Base-by-base conservation (phyloP, 1,140 invertebrate species). In the Cardiocondyla obscurior region DNA sequence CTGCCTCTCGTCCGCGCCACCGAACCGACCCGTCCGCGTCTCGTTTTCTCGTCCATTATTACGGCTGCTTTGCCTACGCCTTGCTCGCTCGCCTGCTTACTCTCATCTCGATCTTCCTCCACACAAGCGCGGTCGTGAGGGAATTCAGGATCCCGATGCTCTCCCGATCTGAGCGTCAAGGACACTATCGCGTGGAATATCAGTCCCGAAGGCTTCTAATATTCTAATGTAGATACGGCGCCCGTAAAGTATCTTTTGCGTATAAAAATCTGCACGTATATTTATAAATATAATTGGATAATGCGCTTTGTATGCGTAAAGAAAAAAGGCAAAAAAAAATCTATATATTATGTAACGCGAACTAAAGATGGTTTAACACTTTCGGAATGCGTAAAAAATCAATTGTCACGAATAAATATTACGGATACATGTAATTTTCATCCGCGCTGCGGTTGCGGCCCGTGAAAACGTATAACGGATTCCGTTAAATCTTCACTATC, bases 1-100 rank as follows among this genome's bases (percentile, higher is more conserved):
- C 36, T 69, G 73, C 69, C 81, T 49, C 49, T 79, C 82, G 84
- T 42, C 58, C 67, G 39, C 55, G 30, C 33, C 58, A 39, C 33
- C 51, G 49, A 57, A 39, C 12, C 82, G 81, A 87, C 83, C 72
- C 84, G 65, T 89, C 85, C 74, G 82, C 84, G 82, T 89, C 85
- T 87, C 67, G 84, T 90, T 81, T 90, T 90, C 89, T 90, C 87
- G 85, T 90, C 87, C 89, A 91, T 92, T 92, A 92, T 92, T 92
- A 92, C 86, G 72, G 82, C 88, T 90, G 88, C 88, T 90, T 92
- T 90, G 88, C 89, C 89, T 92, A 91, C 88, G 88, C 88, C 77
- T 73, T 46, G 62, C 69, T 83, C 81, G 58, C 69, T 83, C 83
- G 58, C 67, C 81, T 65, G 33, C 58, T 60, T 42, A 62, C 58